Conservation (phyloP, 2,797 vertebrate species). For the Emys orbicularis region DNA sequence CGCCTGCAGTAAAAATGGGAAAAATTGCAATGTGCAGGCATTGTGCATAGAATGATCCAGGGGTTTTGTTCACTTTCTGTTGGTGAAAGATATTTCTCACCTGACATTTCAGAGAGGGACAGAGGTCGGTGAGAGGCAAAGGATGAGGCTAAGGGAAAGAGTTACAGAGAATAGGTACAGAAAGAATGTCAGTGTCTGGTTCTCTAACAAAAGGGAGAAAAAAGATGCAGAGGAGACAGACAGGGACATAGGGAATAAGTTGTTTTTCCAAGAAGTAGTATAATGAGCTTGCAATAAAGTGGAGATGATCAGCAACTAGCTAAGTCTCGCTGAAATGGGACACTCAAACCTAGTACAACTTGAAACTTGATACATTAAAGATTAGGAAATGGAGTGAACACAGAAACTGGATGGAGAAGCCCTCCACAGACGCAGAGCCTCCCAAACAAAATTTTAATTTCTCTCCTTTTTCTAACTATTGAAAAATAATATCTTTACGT, state of each 20-base stretch:
- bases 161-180: not conserved
- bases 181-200: not conserved
- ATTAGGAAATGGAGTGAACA: not conserved
- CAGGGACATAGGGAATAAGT: not conserved
- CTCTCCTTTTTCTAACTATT: not conserved
- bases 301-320: not conserved
- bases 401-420: not conserved
- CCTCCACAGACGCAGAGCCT: not conserved
- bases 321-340: not conserved
- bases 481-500: not conserved
- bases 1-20: conserved; percentile 2
- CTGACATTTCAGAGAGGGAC: not conserved
- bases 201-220: not conserved
- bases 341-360: not conserved
- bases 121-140: not conserved
- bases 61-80: not conserved
- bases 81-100: not conserved
- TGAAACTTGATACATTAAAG: conserved; percentile 1
- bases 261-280: not conserved
- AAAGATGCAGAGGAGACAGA: not conserved
- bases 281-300: not conserved
- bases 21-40: not conserved
- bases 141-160: not conserved
- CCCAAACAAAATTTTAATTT: not conserved
- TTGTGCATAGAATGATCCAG: not conserved